Evolutionary conservation across 1,140 invertebrate genomes (phyloP).

Genomic region (Myzus persicae): DNA sequence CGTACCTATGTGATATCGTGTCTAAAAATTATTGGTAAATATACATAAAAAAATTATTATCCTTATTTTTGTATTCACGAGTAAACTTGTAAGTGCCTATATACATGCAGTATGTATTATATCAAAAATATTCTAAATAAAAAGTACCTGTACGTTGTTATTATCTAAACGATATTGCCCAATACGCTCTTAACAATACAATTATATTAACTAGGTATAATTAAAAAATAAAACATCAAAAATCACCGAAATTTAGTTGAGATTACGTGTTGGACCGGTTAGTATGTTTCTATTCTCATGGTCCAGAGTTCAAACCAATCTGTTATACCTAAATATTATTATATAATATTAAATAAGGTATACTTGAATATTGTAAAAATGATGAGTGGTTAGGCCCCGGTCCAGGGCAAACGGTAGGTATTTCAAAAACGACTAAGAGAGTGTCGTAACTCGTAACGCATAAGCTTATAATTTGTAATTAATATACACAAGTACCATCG

Average conservation of each 20-base stretch:
- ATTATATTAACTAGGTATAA: constrained; percentile 5
- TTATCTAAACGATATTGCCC: not conserved
- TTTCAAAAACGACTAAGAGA: not conserved
- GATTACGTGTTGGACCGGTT: not conserved
- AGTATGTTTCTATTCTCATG: not conserved
- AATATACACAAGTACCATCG: not conserved
- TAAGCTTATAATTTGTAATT: not conserved
- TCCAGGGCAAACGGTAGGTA: not conserved
- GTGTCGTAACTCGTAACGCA: too few relatives aligned
- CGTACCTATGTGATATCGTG: not conserved
- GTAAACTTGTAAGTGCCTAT: not conserved
- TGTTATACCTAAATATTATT: not conserved
- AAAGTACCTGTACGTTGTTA: not conserved
- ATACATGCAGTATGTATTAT: not conserved
- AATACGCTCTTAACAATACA: not conserved
- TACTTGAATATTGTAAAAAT: not conserved
- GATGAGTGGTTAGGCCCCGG: not conserved
- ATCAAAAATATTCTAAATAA: not conserved
- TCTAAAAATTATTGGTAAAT: not conserved
- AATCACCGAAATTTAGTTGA: not conserved
- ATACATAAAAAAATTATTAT: not conserved
- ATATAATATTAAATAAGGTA: not conserved
- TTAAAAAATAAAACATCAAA: not conserved
- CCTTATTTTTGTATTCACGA: not conserved
- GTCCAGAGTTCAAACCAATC: not conserved